Evolutionary conservation across 1,140 invertebrate genomes (phyloP).

Genomic region (Psilanteris sp.): DNA sequence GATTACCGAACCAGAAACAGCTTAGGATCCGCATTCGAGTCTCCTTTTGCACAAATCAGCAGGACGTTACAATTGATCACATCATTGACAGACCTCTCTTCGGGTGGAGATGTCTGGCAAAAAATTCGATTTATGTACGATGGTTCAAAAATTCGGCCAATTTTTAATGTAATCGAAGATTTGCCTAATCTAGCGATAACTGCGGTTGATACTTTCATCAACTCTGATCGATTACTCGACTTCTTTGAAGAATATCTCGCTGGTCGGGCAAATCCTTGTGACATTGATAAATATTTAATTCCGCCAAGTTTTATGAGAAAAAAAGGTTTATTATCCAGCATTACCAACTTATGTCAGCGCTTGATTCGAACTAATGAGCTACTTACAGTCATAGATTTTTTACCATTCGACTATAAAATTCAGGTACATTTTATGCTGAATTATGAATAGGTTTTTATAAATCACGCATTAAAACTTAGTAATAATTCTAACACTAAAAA

Average conservation of each 20-base stretch:
- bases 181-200: constrained; percentile 71
- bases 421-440: constrained; percentile 17
- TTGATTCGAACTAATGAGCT: constrained; percentile 44
- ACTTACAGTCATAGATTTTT: constrained; percentile 56
- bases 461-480: no score
- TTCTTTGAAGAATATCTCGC: constrained; percentile 63
- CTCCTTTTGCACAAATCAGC: constrained; percentile 28
- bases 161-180: constrained; percentile 72
- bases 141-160: constrained; percentile 63
- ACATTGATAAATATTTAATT: constrained; percentile 74
- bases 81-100: constrained; percentile 56
- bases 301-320: constrained; percentile 70
- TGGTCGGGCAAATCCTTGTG: constrained; percentile 67
- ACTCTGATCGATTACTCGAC: constrained; percentile 68
- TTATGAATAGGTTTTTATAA: not conserved
- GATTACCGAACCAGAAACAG: constrained; percentile 11
- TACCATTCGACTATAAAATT: constrained; percentile 54
- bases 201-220: constrained; percentile 71
- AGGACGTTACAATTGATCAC: constrained; percentile 59
- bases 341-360: constrained; percentile 72
- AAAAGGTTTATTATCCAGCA: constrained; percentile 67
- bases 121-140: constrained; percentile 68
- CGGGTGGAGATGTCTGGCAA: constrained; percentile 72
- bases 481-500: no score
- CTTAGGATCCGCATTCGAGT: not conserved